Base-by-base conservation (phyloP, 2,888 invertebrate species). In the Myathropa florea region DNA sequence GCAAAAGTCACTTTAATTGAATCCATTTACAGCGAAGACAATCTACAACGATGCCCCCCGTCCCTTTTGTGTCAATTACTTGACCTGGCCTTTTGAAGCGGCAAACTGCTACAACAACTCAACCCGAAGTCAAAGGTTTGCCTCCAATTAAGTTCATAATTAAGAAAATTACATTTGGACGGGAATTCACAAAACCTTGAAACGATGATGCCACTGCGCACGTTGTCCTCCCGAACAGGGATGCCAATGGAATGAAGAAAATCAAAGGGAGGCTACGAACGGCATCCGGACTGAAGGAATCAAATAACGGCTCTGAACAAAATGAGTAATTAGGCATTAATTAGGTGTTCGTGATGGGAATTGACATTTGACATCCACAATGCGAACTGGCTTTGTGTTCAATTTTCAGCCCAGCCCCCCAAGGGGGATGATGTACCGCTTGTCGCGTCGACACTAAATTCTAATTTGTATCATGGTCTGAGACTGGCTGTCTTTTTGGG, bases 271-370 rank as follows among this genome's bases (percentile, higher is more conserved):
- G 14, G n/a, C 18, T 7, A 18, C 36, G 21, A 26, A 10, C 7
- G 26, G 9, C 28, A 46, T 71, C 39, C 70, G 33, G n/a, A 23
- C 36, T 28, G 14, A 10, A 39, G 72, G 63, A 53, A 63, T 63
- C 61, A 23, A 63, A 53, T 72, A 61, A 72, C 26, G 23, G 14
- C 23, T 24, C 30, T 30, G 61, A 63, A 72, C 61, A 53, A 61
- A 72, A 72, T 72, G 72, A 72, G 61, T 72, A 72, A 72, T 72
- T 72, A 61, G 39, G 61, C 72, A 53, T 72, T 72, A 72, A 72
- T 72, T 72, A 63, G 61, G 61, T 53, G 46, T 63, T 46, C 72
- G 72, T 72, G 61, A 72, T 53, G 60, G 53, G 72, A 53, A 53
- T 72, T 63, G 72, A 30, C 61, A 28, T 53, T 72, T 53, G 72